Evolutionary conservation across 2,888 invertebrate genomes (phyloP), one percentile per base, ranked within the genome.

Genomic region (Cantharis flavilabris): DNA sequence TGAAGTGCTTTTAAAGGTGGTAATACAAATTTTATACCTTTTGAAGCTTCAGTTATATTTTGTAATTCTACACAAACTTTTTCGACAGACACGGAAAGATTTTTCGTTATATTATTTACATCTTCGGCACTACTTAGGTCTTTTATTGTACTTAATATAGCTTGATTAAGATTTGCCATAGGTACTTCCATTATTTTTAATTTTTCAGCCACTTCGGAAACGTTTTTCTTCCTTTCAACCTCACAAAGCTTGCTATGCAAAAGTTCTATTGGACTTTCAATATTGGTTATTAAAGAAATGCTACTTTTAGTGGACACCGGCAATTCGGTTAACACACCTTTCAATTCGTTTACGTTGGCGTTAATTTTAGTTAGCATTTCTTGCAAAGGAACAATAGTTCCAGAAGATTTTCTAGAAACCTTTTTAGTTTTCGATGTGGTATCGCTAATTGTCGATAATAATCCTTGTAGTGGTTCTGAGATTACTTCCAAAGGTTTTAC

Each of bases 1-100:
- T 80, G 72, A n/a, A 73, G 69, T 49, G 26, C 75, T 65, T 81
- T 80, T 14, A 83, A 72, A 65, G 77, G 49, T n/a, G 49, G 49
- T n/a, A 49, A 49, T n/a, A 49, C n/a, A 9, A 49, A 49, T 49
- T 49, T 49, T 49, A 49, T 49, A n/a, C 49, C 62, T 67, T 79
- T 78, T 9, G 81, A 81, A 62, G 81, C 63, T 62, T 81, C 77
- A 20, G 73, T 78, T 9, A 81, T 20, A 9, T 20, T 65, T 23
- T n/a, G 14, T 7, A 49, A 0, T n/a, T 49, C 49, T n/a, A 49
- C 49, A n/a, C 49, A 49, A 18, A 67, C n/a, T 0, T 26, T 67
- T 9, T 67, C 65, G 9, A 23, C 26, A 23, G 18, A 26, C 26
- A n/a, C 23, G n/a, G 18, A 67, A 3, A 67, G 23, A 11, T 67